Conservation (phyloP, 2,888 invertebrate genomes). For the Apotomis betuletana region DNA sequence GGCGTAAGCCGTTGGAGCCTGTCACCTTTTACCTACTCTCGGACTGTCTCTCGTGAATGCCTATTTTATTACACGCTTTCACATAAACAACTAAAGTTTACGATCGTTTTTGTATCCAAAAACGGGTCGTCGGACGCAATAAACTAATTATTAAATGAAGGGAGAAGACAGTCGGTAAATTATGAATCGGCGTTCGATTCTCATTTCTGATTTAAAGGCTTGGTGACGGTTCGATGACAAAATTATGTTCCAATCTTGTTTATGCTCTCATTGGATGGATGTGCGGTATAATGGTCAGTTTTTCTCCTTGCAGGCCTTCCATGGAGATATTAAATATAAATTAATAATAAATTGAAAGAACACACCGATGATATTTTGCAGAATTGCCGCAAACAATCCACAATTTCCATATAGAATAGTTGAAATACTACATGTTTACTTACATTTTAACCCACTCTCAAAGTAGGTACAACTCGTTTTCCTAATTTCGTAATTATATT, state of each 20-base stretch:
- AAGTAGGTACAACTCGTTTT: neutral
- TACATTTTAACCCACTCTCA: too few relatives aligned
- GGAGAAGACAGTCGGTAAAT: constrained; percentile 55
- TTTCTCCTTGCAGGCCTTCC: constrained; percentile 27
- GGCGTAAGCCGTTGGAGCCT: constrained; percentile 79
- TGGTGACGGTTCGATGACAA: constrained; percentile 43
- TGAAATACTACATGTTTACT: too few relatives aligned
- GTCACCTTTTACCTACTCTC: constrained; percentile 72
- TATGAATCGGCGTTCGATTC: constrained; percentile 47
- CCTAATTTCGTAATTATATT: too few relatives aligned
- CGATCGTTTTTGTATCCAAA: constrained; percentile 37
- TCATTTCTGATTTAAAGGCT: constrained; percentile 42
- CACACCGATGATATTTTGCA: neutral
- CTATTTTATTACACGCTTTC: constrained; percentile 71
- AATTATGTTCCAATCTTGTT: constrained; percentile 44
- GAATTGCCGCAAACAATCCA: too few relatives aligned
- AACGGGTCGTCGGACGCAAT: constrained; percentile 57
- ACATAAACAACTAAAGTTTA: constrained; percentile 62
- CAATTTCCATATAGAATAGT: too few relatives aligned
- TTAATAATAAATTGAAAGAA: neutral
- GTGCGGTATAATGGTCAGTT: constrained; percentile 41
- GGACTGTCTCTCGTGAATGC: constrained; percentile 68
- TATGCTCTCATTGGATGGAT: constrained; percentile 37
- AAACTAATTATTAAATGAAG: constrained; percentile 68
- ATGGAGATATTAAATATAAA: neutral